phyloP scores from a whole-genome alignment of 2,113 vertebrate genomes.

The Xyliphius kryptos region DNA sequence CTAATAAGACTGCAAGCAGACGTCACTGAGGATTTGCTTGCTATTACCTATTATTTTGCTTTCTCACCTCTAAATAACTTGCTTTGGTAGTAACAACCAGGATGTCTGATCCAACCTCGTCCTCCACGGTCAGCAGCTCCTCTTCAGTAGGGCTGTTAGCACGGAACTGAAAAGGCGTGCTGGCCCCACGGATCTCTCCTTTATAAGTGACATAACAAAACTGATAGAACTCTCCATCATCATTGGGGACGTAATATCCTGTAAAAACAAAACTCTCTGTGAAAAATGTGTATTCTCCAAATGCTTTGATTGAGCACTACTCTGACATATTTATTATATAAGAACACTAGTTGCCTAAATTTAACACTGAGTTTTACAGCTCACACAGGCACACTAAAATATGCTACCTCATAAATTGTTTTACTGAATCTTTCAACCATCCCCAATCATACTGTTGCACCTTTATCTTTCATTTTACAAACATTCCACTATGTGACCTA shows the following conservation, averaged over 20 bases:
- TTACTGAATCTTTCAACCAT: conserved; percentile 14
- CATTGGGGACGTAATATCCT: conserved; percentile 97
- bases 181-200: conserved; percentile 96
- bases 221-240: conserved; percentile 97
- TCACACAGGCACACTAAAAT: conserved; percentile 24
- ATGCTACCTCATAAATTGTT: conserved; percentile 15
- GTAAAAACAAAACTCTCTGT: conserved; percentile 12
- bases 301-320: background rate
- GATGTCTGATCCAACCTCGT: conserved; percentile 95
- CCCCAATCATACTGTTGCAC: conserved; percentile 7
- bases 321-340: conserved; percentile 1
- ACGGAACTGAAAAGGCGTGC: conserved; percentile 96
- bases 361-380: conserved; percentile 19
- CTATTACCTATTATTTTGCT: no score
- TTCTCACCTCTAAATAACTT: conserved; percentile 86
- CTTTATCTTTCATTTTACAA: conserved; percentile 14
- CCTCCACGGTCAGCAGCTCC: conserved; percentile 92
- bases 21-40: no score
- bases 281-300: background rate
- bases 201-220: conserved; percentile 97
- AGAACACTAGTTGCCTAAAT: background rate
- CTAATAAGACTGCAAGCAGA: no score
- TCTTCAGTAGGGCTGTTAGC: conserved; percentile 82
- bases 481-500: conserved; percentile 25
- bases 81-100: conserved; percentile 96